Evolutionary conservation across 2,888 invertebrate genomes (phyloP).

Genomic region (Nemotelus nigrinus): DNA sequence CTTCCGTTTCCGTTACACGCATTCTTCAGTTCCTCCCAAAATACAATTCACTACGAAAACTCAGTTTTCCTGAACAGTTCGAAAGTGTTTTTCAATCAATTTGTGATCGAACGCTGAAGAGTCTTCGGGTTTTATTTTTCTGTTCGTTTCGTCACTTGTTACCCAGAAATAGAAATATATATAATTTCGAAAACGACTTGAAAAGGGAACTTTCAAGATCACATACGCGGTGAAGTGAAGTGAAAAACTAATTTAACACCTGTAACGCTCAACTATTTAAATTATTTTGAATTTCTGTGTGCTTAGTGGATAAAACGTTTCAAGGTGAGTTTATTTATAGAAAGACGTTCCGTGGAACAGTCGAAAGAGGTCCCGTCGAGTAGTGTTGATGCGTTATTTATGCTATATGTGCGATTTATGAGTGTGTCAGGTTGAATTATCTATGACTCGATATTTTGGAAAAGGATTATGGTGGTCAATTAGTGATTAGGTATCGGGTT

Average conservation of each 20-base stretch:
- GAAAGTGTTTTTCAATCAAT: too few species aligned
- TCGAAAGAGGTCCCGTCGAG: conserved; percentile 31
- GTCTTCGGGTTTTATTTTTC: neutral
- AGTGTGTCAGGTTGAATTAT: conserved; percentile 49
- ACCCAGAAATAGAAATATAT: conserved; percentile 24
- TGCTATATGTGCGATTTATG: conserved; percentile 32
- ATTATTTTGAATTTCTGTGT: conserved; percentile 41
- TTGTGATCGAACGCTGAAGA: too few species aligned
- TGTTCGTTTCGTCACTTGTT: neutral
- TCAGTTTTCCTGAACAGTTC: too few species aligned
- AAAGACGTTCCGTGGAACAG: conserved; percentile 21
- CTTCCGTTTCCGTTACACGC: conserved; percentile 3
- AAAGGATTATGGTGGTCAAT: too few species aligned
- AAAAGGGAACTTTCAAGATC: conserved; percentile 37
- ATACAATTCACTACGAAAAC: neutral
- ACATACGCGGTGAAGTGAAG: conserved; percentile 41
- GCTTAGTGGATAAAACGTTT: conserved; percentile 60
- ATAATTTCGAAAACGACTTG: conserved; percentile 35
- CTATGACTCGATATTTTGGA: too few species aligned
- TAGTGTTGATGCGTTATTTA: conserved; percentile 46
- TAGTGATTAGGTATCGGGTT: too few species aligned
- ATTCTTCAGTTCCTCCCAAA: neutral
- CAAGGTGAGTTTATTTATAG: conserved; percentile 66
- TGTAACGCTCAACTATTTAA: conserved; percentile 34
- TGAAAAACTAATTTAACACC: conserved; percentile 40